Conservation (phyloP, 2,113 vertebrate genomes). For the Heterocephalus glaber region DNA sequence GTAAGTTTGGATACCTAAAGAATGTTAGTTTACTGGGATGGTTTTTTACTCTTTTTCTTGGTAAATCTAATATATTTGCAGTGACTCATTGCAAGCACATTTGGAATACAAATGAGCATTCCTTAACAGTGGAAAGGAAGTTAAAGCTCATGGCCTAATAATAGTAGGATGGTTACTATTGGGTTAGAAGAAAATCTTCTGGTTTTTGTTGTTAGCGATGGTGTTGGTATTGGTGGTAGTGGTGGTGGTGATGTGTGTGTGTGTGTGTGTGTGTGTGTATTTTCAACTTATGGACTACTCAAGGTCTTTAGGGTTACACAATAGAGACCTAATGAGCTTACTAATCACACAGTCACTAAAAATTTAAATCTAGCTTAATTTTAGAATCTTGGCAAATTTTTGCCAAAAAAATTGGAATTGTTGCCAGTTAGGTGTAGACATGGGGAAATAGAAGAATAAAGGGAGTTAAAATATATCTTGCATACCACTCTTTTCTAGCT, state of each 20-base stretch:
- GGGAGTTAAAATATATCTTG: not conserved
- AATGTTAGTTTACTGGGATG: not conserved
- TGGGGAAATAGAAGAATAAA: not conserved
- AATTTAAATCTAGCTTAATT: conserved; percentile 18
- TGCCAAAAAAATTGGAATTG: conserved; percentile 13
- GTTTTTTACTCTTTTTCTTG: not conserved
- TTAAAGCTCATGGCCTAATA: not conserved
- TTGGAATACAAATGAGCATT: not conserved
- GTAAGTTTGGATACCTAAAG: not conserved
- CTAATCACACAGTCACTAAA: not conserved
- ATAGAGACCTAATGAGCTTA: not conserved
- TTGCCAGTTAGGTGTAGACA: not conserved
- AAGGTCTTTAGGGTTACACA: conserved; percentile 15
- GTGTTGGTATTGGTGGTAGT: not conserved
- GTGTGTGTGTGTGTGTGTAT: not conserved
- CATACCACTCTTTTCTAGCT: not conserved
- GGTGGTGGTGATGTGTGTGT: not conserved
- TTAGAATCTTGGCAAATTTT: conserved; percentile 41
- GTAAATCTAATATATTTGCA: not conserved
- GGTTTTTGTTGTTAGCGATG: not conserved
- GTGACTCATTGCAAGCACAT: not conserved
- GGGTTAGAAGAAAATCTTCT: not conserved
- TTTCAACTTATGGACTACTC: not conserved
- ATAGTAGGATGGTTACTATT: not conserved
- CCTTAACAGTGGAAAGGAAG: not conserved